Conservation (phyloP, 2,888 invertebrate species). For the Oligia strigilis region DNA sequence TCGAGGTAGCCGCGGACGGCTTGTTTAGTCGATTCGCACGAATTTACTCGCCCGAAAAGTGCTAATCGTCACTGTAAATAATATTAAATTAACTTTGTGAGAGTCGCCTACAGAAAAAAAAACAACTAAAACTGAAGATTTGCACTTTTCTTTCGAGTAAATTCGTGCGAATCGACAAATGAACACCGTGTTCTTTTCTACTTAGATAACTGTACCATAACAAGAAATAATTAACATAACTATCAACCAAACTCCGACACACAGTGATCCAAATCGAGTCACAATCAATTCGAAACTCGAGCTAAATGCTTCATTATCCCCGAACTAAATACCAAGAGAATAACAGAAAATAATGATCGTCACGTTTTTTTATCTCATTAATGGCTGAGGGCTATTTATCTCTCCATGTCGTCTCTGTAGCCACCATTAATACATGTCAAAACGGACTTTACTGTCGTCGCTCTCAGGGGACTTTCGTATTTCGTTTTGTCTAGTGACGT, state of each 20-base stretch:
- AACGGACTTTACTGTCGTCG: constrained; percentile 74
- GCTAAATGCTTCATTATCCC: constrained; percentile 61
- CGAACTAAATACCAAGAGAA: constrained; percentile 75
- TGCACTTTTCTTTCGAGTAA: no score
- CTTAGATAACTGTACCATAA: neutral
- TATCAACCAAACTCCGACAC: constrained; percentile 10
- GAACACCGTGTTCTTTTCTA: neutral
- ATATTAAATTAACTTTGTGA: neutral
- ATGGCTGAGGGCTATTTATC: constrained; percentile 85
- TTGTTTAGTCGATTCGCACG: neutral
- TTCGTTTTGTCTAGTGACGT: constrained; percentile 74
- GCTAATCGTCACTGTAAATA: neutral
- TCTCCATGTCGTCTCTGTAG: constrained; percentile 77
- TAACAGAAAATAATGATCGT: constrained; percentile 70
- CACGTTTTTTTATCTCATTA: constrained; percentile 88
- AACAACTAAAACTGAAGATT: neutral
- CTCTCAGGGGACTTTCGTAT: constrained; percentile 72
- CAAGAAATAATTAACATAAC: constrained; percentile 14
- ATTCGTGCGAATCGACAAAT: no score
- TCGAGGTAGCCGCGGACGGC: neutral
- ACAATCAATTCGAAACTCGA: constrained; percentile 47
- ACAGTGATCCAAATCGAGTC: constrained; percentile 41
- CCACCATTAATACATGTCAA: constrained; percentile 86
- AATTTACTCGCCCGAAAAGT: neutral
- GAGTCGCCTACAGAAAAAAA: no score